These are phyloP conservation scores for Philaethria dido DNA, from an alignment of 2,888 invertebrate genomes.

Conservation along the genomic window DNA sequence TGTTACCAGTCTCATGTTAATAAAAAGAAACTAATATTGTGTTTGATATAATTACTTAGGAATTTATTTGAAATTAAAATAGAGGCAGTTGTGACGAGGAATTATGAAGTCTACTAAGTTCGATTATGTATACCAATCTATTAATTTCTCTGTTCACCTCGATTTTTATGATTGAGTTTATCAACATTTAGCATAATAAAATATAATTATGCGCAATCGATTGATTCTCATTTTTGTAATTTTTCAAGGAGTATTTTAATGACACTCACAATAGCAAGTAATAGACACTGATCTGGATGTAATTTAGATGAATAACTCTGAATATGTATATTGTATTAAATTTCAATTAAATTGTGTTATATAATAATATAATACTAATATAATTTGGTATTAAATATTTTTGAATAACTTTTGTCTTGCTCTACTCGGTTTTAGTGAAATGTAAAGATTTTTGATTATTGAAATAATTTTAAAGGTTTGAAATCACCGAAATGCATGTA, in stretches of 20 bases:
- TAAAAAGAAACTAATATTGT: not conserved
- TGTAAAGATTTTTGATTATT: not conserved
- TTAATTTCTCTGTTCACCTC: not conserved
- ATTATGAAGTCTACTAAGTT: not conserved
- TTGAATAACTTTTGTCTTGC: not conserved
- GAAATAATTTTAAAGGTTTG: not conserved
- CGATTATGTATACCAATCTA: not conserved
- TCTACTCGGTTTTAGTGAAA: slow-evolving; percentile 4
- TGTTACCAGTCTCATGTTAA: slow-evolving; percentile 9
- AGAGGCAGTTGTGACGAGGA: not conserved
- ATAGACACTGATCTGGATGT: not conserved
- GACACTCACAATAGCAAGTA: not conserved
- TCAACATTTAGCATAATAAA: slow-evolving; percentile 19
- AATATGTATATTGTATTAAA: not conserved
- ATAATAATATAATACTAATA: not conserved
- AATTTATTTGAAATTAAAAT: not conserved
- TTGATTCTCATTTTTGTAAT: not conserved
- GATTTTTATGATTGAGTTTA: not conserved
- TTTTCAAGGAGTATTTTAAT: not conserved
- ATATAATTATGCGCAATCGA: slow-evolving; percentile 3
- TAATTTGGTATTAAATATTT: not conserved
- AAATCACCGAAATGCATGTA: too few species aligned
- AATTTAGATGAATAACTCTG: not conserved
- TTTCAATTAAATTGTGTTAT: not conserved
- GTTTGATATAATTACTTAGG: not conserved